Evolutionary conservation across 1,140 invertebrate genomes (phyloP), one percentile per base, ranked within the genome.

Genomic region (Manduca sexta): DNA sequence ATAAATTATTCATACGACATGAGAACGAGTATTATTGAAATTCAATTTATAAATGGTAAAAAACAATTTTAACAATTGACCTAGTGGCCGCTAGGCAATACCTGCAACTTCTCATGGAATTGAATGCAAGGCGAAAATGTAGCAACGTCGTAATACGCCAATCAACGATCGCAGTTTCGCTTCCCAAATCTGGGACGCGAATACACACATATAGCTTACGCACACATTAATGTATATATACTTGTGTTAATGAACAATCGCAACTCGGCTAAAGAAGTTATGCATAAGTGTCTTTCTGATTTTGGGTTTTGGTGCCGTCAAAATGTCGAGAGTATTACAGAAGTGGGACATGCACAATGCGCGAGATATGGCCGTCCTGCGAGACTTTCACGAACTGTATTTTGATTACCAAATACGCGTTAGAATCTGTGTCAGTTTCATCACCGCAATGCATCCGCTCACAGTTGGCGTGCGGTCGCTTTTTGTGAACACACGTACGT

Each of bases 341-440:
- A 81, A 79, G 76, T 84, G 64, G 78, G 69, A 69, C 77, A 65
- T 57, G 58, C 58, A 77, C 73, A 75, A 76, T 74, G 59, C 68
- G 60, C 55, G 67, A 79, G 72, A 77, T 68, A 68, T 60, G 45
- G 59, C 69, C 65, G 75, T 72, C 74, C 71, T 82, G 69, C 63
- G 74, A 74, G 77, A 83, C 81, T 85, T 85, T 85, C 79, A 85
- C 81, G 79, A 74, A 64, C 64, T 69, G 69, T 66, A 71, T 65
- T 78, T 80, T 77, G 77, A 83, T 85, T 83, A 82, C 79, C 79
- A 83, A 85, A 85, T 80, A 74, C 72, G 67, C 69, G 74, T 81
- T 83, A 83, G 77, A 83, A 83, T 82, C 77, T 85, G 76, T 85
- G 81, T 82, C 81, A 82, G 71, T 83, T 83, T 85, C 79, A 83